Conservation (phyloP, 2,888 invertebrate species). For the Aleiodes testaceus region DNA sequence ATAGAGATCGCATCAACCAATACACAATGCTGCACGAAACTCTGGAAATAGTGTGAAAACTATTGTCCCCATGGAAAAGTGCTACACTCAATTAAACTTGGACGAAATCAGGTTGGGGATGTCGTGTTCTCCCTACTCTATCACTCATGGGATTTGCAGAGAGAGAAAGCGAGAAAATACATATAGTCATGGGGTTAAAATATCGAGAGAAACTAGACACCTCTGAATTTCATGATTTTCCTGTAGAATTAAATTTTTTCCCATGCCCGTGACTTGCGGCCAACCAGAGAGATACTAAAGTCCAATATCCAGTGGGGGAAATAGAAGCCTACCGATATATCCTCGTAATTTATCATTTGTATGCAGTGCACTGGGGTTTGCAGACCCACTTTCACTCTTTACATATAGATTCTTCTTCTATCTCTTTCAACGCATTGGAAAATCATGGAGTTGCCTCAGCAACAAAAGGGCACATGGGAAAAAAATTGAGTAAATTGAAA, state of each 20-base stretch:
- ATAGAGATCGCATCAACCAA: not conserved
- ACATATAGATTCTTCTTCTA: not conserved
- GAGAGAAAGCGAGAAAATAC: not conserved
- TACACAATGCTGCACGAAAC: not conserved
- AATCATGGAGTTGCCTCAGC: too few relatives aligned
- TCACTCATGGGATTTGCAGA: conserved; percentile 15
- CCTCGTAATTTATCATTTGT: conserved; percentile 72
- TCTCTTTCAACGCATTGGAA: not conserved
- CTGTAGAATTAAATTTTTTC: not conserved
- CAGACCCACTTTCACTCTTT: conserved; percentile 46
- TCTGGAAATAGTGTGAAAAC: conserved; percentile 6
- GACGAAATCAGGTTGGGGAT: conserved; percentile 65
- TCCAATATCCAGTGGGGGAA: conserved; percentile 12
- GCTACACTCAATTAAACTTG: conserved; percentile 69
- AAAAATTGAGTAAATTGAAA: not conserved
- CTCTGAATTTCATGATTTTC: conserved; percentile 16
- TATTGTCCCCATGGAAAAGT: conserved; percentile 56
- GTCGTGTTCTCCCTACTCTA: conserved; percentile 37
- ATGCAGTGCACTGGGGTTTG: conserved; percentile 66
- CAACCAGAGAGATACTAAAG: conserved; percentile 33
- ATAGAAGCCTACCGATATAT: conserved; percentile 60
- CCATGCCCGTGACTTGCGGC: conserved; percentile 12
- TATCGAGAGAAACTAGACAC: too few relatives aligned
- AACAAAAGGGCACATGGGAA: not conserved
- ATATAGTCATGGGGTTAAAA: not conserved